Evolutionary conservation across 2,797 vertebrate species (phyloP).

Genomic region (Chanos chanos): DNA sequence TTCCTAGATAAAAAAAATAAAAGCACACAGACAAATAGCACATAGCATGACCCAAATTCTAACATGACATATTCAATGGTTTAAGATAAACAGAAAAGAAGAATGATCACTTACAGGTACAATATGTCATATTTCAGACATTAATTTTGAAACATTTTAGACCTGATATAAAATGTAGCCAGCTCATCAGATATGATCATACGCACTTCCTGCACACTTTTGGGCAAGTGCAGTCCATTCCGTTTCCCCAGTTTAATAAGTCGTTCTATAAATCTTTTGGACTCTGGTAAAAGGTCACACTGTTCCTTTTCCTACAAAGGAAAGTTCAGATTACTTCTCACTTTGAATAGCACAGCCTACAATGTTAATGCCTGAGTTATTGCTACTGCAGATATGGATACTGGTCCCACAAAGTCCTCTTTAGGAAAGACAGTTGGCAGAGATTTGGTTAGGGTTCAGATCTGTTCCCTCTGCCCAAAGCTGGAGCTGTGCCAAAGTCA

Average conservation of each 20-base stretch:
- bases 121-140: too few relatives aligned
- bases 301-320: constrained; percentile 75
- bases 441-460: neutral
- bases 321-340: constrained; percentile 36
- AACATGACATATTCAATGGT: neutral
- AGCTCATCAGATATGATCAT: neutral
- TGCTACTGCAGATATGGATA: neutral
- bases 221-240: constrained; percentile 86
- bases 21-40: neutral
- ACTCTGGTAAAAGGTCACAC: constrained; percentile 75
- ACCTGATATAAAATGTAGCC: too few relatives aligned
- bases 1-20: constrained; percentile 67
- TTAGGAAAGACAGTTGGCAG: neutral
- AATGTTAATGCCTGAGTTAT: constrained; percentile 2
- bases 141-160: too few relatives aligned
- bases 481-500: neutral
- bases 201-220: constrained; percentile 79
- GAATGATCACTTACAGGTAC: neutral
- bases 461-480: neutral
- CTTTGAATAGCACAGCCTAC: constrained; percentile 11
- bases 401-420: too few relatives aligned
- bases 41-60: neutral
- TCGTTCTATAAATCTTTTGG: constrained; percentile 82
- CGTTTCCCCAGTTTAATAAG: constrained; percentile 83
- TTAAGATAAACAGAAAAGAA: neutral